Conservation (phyloP, 2,888 invertebrate species). For the Dryadula phaetusa region DNA sequence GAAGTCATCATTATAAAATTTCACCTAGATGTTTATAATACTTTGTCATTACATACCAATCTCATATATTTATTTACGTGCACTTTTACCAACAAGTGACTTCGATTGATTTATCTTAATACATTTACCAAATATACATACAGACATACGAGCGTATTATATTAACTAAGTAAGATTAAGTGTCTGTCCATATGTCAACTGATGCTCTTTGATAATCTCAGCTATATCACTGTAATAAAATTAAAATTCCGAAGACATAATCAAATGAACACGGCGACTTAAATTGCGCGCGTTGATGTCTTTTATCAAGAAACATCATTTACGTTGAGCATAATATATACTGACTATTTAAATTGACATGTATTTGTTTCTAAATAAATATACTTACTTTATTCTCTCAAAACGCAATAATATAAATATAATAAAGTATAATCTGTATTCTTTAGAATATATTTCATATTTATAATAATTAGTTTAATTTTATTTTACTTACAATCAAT, state of each 20-base stretch:
- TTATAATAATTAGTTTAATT: no score
- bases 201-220: constrained; percentile 9
- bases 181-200: not conserved
- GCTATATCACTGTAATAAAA: constrained; percentile 5
- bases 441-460: no score
- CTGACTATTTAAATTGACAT: not conserved
- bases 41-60: no score
- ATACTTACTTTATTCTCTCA: not conserved
- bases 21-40: not conserved
- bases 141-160: not conserved
- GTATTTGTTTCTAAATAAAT: not conserved
- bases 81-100: no score
- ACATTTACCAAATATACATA: not conserved
- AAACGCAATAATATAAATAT: no score
- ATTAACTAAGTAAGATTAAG: not conserved
- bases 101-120: no score
- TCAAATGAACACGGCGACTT: not conserved
- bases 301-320: constrained; percentile 18
- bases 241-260: constrained; percentile 17
- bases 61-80: no score
- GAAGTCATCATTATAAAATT: not conserved
- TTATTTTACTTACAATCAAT: no score
- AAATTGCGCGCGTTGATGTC: constrained; percentile 26
- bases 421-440: no score
- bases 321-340: not conserved